phyloP scores from a whole-genome alignment of 2,113 vertebrate species.

The Barnardius zonarius region DNA sequence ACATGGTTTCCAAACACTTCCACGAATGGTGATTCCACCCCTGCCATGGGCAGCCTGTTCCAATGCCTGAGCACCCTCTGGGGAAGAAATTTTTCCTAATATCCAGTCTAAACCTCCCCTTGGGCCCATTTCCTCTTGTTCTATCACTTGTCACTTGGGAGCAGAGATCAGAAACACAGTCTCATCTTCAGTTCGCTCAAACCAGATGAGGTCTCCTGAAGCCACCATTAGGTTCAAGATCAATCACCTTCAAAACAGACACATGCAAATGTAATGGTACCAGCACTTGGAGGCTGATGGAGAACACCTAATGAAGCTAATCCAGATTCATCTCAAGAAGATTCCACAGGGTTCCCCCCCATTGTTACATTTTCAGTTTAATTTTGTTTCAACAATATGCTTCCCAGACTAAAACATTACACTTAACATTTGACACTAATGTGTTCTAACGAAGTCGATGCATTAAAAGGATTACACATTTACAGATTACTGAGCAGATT shows the following conservation, averaged over 20 bases:
- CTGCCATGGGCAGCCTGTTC: not conserved
- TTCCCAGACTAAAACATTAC: not conserved
- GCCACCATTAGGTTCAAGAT: not conserved
- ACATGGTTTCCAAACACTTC: not conserved
- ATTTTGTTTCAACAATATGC: constrained; percentile 7
- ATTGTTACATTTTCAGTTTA: not conserved
- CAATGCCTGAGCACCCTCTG: not conserved
- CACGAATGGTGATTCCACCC: not conserved
- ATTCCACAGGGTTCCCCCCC: not conserved
- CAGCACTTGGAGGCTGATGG: not conserved
- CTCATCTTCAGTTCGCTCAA: not conserved
- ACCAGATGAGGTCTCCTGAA: not conserved
- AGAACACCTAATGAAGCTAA: not conserved
- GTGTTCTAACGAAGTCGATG: not conserved
- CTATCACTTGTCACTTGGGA: not conserved
- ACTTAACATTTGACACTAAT: constrained; percentile 58
- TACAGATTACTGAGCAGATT: constrained; percentile 48
- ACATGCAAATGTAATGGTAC: not conserved
- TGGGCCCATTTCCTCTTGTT: not conserved
- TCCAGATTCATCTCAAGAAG: not conserved
- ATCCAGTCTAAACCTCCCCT: not conserved
- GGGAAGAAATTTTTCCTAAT: not conserved
- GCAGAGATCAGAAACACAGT: not conserved
- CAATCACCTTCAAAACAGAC: not conserved
- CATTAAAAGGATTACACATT: constrained; percentile 51